These are phyloP conservation scores for Girardia tigrina DNA, from an alignment of 2,888 invertebrate species.

Conservation along the genomic window DNA sequence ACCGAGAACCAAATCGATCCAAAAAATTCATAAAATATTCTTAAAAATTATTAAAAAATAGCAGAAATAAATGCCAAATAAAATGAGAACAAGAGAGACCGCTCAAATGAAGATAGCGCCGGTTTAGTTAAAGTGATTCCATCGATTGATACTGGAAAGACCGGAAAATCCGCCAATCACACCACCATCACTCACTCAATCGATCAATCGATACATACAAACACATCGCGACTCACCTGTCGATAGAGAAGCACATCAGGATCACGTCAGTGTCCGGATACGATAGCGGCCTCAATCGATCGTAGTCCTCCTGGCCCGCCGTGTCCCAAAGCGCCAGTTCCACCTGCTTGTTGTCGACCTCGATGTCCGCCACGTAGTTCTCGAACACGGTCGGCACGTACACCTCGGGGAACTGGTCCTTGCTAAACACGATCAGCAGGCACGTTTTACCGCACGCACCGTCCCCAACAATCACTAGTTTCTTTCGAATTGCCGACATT, in stretches of 20 bases:
- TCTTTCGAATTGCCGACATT: conserved; percentile 78
- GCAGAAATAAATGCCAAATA: too few species aligned
- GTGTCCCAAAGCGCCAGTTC: conserved; percentile 68
- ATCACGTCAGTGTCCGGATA: conserved; percentile 98
- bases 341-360: conserved; percentile 76
- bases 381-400: conserved; percentile 98
- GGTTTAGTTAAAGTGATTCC: too few species aligned
- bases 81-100: too few species aligned
- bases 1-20: too few species aligned
- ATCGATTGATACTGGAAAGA: too few species aligned
- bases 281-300: conserved; percentile 79
- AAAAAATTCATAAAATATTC: too few species aligned
- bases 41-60: too few species aligned
- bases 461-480: conserved; percentile 88
- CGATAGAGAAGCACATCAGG: conserved; percentile 97
- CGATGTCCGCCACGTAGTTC: conserved; percentile 96
- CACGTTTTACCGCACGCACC: conserved; percentile 97
- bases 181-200: too few species aligned
- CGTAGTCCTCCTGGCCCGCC: conserved; percentile 92
- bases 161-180: too few species aligned
- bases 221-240: too few species aligned
- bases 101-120: too few species aligned
- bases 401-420: conserved; percentile 94
- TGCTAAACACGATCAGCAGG: conserved; percentile 87
- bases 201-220: too few species aligned